Conservation (phyloP, 2,888 invertebrate species). For the Gymnoscelis rufifasciata region DNA sequence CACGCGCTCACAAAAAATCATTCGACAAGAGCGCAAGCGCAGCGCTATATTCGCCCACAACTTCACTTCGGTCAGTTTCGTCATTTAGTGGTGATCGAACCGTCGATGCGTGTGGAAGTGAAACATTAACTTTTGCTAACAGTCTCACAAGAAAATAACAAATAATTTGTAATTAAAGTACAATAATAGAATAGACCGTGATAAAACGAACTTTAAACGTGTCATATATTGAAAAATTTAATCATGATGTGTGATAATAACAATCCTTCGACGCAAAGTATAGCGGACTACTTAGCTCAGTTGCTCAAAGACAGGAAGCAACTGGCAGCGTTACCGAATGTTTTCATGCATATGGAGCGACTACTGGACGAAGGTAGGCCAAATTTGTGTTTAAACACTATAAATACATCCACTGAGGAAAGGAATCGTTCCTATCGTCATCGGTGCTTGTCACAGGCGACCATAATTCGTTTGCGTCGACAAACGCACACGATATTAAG, state of each 20-base stretch:
- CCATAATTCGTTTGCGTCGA: slow-evolving; percentile 74
- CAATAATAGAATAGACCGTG: slow-evolving; percentile 66
- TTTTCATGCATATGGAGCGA: slow-evolving; percentile 99
- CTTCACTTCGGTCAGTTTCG: slow-evolving; percentile 76
- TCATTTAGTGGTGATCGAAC: slow-evolving; percentile 76
- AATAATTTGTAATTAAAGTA: slow-evolving; percentile 74
- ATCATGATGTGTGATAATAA: slow-evolving; percentile 78
- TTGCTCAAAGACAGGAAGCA: slow-evolving; percentile 99
- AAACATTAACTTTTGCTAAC: slow-evolving; percentile 76
- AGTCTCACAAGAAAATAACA: slow-evolving; percentile 73
- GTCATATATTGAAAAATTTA: slow-evolving; percentile 61
- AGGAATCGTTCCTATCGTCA: slow-evolving; percentile 44
- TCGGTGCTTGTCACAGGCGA: slow-evolving; percentile 63
- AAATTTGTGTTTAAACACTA: slow-evolving; percentile 49
- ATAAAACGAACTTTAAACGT: slow-evolving; percentile 68
- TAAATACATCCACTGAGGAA: slow-evolving; percentile 44
- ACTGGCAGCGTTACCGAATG: slow-evolving; percentile 99
- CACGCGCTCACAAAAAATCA: slow-evolving; percentile 74
- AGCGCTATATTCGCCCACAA: slow-evolving; percentile 76
- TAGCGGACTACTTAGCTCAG: slow-evolving; percentile 99
- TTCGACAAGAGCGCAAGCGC: slow-evolving; percentile 70
- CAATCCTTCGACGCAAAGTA: slow-evolving; percentile 92
- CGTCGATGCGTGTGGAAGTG: slow-evolving; percentile 78
- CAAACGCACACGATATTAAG: slow-evolving; percentile 77
- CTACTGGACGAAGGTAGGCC: slow-evolving; percentile 98